Evolutionary conservation across 2,888 invertebrate genomes (phyloP).

Genomic region (Bedellia somnulentella): DNA sequence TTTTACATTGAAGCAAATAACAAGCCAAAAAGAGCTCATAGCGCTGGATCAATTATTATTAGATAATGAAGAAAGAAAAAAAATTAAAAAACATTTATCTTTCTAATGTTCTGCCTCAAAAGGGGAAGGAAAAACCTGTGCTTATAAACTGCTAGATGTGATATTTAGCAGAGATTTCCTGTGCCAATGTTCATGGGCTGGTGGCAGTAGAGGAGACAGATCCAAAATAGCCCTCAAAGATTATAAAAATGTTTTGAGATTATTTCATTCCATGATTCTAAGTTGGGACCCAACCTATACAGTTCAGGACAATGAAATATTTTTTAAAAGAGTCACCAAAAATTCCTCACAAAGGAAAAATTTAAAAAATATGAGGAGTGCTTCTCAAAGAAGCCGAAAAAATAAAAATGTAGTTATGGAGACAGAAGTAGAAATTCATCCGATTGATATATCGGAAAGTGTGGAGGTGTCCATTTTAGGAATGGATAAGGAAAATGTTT

Average conservation of each 20-base stretch:
- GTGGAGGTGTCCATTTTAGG: too few relatives aligned
- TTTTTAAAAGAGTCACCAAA: not conserved
- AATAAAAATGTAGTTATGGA: too few relatives aligned
- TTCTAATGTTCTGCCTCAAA: constrained; percentile 7
- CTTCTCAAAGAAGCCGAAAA: too few relatives aligned
- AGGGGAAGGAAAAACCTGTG: constrained; percentile 9
- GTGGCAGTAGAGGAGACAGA: not conserved
- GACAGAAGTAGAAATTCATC: too few relatives aligned
- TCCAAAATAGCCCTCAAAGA: not conserved
- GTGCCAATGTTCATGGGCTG: too few relatives aligned
- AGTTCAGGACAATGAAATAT: not conserved
- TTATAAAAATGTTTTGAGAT: not conserved
- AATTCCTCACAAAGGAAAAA: too few relatives aligned
- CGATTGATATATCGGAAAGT: too few relatives aligned
- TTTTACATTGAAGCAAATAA: constrained; percentile 8
- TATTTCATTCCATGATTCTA: not conserved
- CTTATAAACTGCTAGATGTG: constrained; percentile 4
- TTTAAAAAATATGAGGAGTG: too few relatives aligned
- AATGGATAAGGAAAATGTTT: too few relatives aligned
- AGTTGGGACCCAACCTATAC: constrained; percentile 1
- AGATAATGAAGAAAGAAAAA: constrained; percentile 7
- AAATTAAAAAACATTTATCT: constrained; percentile 6
- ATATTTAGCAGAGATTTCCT: not conserved
- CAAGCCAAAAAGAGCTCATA: constrained; percentile 8
- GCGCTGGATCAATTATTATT: constrained; percentile 7